A percentile compares a stretch with the other conserved stretches of the same genome.
Conservation (phyloP, 2,888 invertebrate genomes). For the Atethmia centrago region DNA sequence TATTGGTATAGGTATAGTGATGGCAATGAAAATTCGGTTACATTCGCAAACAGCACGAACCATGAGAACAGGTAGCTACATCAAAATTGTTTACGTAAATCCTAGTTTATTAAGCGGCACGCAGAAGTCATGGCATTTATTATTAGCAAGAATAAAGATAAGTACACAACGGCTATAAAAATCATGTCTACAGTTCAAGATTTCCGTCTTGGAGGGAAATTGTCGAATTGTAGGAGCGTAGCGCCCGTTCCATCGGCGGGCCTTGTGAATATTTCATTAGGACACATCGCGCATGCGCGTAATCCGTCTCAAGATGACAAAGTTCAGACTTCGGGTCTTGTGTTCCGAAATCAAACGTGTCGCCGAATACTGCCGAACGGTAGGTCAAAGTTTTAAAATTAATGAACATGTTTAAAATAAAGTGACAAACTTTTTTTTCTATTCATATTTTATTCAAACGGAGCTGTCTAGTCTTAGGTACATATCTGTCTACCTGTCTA, state of each 20-base stretch:
- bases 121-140: slow-evolving; percentile 62
- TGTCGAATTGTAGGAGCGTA: slow-evolving; percentile 64
- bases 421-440: background rate
- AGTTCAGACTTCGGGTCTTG: slow-evolving; percentile 51
- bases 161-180: slow-evolving; percentile 65
- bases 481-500: slow-evolving; percentile 35
- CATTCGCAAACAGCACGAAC: slow-evolving; percentile 27
- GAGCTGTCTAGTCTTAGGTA: slow-evolving; percentile 21
- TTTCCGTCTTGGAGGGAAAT: slow-evolving; percentile 66
- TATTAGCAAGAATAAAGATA: slow-evolving; percentile 64
- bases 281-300: slow-evolving; percentile 70
- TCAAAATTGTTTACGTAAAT: slow-evolving; percentile 58
- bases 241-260: slow-evolving; percentile 60
- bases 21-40: slow-evolving; percentile 36
- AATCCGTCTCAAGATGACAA: slow-evolving; percentile 67
- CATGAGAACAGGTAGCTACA: slow-evolving; percentile 32
- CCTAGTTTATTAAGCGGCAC: slow-evolving; percentile 53
- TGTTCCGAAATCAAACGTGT: slow-evolving; percentile 51
- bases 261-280: slow-evolving; percentile 72
- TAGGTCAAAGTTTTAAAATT: slow-evolving; percentile 15
- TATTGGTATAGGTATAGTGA: slow-evolving; percentile 17
- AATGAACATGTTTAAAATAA: background rate
- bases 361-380: slow-evolving; percentile 7
- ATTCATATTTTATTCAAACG: slow-evolving; percentile 16
- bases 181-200: slow-evolving; percentile 67